Evolutionary conservation across 2,888 invertebrate species (phyloP), one percentile per base, ranked within the genome.

Genomic region (Ganaspis brasiliensis): DNA sequence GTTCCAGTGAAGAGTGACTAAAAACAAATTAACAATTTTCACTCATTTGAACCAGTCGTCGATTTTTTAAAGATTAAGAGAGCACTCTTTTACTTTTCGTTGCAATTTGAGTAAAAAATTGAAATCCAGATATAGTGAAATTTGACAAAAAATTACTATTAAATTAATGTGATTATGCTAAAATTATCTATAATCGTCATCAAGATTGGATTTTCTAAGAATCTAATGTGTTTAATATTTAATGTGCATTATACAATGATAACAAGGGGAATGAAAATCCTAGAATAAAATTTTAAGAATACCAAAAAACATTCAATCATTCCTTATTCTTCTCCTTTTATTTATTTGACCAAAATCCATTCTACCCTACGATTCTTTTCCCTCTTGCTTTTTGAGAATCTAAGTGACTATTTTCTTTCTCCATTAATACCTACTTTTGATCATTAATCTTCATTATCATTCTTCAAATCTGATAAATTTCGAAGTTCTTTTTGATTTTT

Each of bases 371-470:
- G 52, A 52, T 52, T 19, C 16, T 52, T 19, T 52, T 9, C 52
- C 52, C 19, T 52, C 8, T 52, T 52, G 0, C 9, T 19, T 52
- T 52, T 52, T 52, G 16, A 16, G 19, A 52, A 52, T 52, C 19
- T 19, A 52, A 52, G 19, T 16, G 19, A 52, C 19, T 19, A 52
- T 52, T 52, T 52, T 45, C 16, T 52, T 52, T 31, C 3, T 31
- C 2, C 52, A 52, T 16, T 19, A 16, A 19, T 52, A 9, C 0
- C 49, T 49, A 49, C 16, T 19, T 52, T 52, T 52, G 9, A 52
- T 52, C 52, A 52, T 52, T 52, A 52, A 52, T 52, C 52, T 16
- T 52, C 8, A 52, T 52, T 52, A 52, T 52, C 52, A 19, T 16
- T 52, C 52, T 19, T 19, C 1, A 52, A 52, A 8, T 19, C 19